phyloP scores from a whole-genome alignment of 2,888 invertebrate genomes.

The Drosophila kokeensis region DNA sequence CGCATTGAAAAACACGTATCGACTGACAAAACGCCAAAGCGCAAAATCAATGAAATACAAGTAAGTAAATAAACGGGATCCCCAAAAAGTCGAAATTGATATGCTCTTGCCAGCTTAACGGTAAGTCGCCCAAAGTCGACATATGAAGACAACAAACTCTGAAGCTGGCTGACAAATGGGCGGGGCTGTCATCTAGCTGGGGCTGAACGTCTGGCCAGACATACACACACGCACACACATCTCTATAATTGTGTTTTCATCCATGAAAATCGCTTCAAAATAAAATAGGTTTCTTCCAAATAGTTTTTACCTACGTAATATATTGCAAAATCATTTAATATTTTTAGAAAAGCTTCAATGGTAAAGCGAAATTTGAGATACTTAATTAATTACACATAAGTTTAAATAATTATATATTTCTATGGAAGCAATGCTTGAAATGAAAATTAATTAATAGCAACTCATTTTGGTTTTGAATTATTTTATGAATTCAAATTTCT shows the following conservation, averaged over 20 bases:
- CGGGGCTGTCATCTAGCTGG: not conserved
- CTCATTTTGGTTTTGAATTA: not conserved
- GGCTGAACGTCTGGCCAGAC: not conserved
- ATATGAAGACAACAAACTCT: not conserved
- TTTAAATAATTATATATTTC: not conserved
- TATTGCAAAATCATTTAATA: not conserved
- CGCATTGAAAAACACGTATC: constrained; percentile 33
- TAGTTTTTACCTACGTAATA: not conserved
- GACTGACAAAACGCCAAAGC: constrained; percentile 33
- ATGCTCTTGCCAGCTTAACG: constrained; percentile 48
- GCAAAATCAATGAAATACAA: constrained; percentile 60
- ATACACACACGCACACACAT: not conserved
- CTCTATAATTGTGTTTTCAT: not conserved
- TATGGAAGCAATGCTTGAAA: not conserved
- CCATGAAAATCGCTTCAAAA: not conserved
- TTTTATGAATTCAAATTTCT: not conserved
- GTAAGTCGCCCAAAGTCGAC: constrained; percentile 6
- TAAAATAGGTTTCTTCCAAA: not conserved
- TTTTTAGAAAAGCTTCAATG: too few species aligned
- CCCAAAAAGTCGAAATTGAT: constrained; percentile 44
- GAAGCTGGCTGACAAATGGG: constrained; percentile 5
- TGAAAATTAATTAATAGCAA: not conserved
- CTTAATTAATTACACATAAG: too few species aligned
- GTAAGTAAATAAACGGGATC: constrained; percentile 42
- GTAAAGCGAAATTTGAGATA: too few species aligned